Evolutionary conservation across 2,113 vertebrate genomes (phyloP).

Genomic region (Chloroceryle aenea): DNA sequence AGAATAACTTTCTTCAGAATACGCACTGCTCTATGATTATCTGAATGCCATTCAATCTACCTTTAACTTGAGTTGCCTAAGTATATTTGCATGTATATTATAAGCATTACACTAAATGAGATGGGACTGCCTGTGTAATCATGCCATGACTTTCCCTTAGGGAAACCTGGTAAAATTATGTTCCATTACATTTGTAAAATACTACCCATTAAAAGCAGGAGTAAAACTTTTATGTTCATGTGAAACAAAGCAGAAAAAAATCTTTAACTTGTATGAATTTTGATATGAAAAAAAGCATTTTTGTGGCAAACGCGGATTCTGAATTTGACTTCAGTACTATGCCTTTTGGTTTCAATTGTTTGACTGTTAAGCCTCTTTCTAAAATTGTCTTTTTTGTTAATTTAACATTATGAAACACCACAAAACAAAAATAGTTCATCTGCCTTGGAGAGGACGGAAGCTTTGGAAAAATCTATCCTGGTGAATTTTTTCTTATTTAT

Average conservation of each 20-base stretch:
- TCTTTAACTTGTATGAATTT: constrained; percentile 50
- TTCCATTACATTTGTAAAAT: constrained; percentile 71
- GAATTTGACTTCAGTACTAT: constrained; percentile 36
- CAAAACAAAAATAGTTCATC: not conserved
- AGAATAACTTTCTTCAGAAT: not conserved
- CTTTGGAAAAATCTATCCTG: not conserved
- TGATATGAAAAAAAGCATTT: constrained; percentile 44
- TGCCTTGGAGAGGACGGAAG: not conserved
- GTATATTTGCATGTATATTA: constrained; percentile 42
- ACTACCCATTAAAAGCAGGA: constrained; percentile 66
- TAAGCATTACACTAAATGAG: constrained; percentile 46
- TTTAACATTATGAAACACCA: not conserved
- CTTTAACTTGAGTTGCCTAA: not conserved
- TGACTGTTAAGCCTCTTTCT: not conserved
- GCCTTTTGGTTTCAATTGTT: not conserved
- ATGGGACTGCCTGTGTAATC: constrained; percentile 45
- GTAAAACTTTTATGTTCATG: constrained; percentile 67
- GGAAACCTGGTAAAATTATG: constrained; percentile 70
- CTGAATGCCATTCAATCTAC: constrained; percentile 21
- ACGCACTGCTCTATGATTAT: not conserved
- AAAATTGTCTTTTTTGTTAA: not conserved
- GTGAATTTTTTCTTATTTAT: constrained; percentile 4
- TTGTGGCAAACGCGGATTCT: constrained; percentile 15
- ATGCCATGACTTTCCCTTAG: constrained; percentile 20
- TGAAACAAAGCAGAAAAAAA: constrained; percentile 65